Base-by-base conservation (phyloP, 1,140 invertebrate species). In the Globodera ellingtonae region DNA sequence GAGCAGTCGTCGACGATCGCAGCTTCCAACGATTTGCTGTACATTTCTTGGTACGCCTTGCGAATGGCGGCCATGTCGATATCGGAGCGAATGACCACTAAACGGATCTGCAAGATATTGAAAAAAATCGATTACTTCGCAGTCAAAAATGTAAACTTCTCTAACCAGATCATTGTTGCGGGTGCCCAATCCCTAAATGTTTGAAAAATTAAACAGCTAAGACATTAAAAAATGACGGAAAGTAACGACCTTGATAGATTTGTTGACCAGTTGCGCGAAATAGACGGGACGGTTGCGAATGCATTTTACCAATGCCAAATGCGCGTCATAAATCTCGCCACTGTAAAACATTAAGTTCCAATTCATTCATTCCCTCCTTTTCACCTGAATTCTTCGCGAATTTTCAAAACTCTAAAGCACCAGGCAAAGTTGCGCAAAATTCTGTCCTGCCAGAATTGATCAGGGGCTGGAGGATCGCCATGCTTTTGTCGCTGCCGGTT, bases 221-320 rank as follows among this genome's bases (percentile, higher is more conserved):
- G 35, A 35, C 35, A 35, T 35, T 35, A n/a, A n/a, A n/a, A n/a
- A n/a, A n/a, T n/a, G n/a, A n/a, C n/a, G n/a, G n/a, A n/a, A n/a
- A n/a, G n/a, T n/a, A n/a, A n/a, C n/a, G n/a, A n/a, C n/a, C n/a
- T n/a, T n/a, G n/a, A n/a, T n/a, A n/a, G n/a, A n/a, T n/a, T n/a
- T n/a, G n/a, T n/a, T n/a, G n/a, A n/a, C 91, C 84, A 94, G 93
- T 88, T 96, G 94, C 73, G 96, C 95, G 91, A 97, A 97, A 91
- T 95, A 98, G 62, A 93, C 93, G 72, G 95, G 94, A 90, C 95
- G 94, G 88, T 95, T 96, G 89, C 94, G 94, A 8, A 94, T 94
- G 88, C 94, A 94, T 91, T 94, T 94, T 0, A 94, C 94, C 74
- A 82, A 71, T 13, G 94, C 93, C 71, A 95, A 90, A 87, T 95